These are phyloP conservation scores for Drosophila parvula DNA, from an alignment of 1,140 invertebrate genomes.

Conservation along the genomic window DNA sequence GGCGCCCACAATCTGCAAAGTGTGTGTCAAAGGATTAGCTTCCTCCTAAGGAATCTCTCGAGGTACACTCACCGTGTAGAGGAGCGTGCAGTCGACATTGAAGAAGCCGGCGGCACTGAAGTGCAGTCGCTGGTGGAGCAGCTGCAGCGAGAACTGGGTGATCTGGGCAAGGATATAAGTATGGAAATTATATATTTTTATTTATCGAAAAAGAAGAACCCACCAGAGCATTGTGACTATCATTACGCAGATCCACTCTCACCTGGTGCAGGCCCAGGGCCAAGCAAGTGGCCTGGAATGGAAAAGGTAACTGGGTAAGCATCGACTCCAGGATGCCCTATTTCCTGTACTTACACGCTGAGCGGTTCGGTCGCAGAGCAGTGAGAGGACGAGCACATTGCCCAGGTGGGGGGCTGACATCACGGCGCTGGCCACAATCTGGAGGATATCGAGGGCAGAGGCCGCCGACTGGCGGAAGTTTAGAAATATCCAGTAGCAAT, in stretches of 20 bases:
- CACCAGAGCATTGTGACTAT: constrained; percentile 74
- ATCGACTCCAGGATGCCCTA: background rate
- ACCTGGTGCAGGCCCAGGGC: constrained; percentile 73
- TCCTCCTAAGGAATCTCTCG: too few species aligned
- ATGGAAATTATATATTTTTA: background rate
- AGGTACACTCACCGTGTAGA: constrained; percentile 83
- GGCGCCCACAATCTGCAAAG: constrained; percentile 78
- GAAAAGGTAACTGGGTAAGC: background rate
- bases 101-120: constrained; percentile 85
- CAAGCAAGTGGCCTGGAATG: constrained; percentile 62
- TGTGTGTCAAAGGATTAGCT: background rate
- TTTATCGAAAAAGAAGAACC: constrained; percentile 7
- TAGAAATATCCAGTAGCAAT: constrained; percentile 81
- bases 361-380: constrained; percentile 67
- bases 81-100: constrained; percentile 82
- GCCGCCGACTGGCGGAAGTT: constrained; percentile 68
- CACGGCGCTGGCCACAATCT: constrained; percentile 63
- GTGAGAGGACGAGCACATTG: constrained; percentile 69
- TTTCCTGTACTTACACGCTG: constrained; percentile 66
- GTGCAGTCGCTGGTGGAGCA: constrained; percentile 83
- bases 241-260: constrained; percentile 67
- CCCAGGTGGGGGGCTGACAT: constrained; percentile 72
- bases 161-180: constrained; percentile 78
- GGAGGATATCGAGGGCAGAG: constrained; percentile 58
- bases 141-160: constrained; percentile 84